phyloP scores from a whole-genome alignment of 2,113 vertebrate species.

The Acanthisitta chloris region DNA sequence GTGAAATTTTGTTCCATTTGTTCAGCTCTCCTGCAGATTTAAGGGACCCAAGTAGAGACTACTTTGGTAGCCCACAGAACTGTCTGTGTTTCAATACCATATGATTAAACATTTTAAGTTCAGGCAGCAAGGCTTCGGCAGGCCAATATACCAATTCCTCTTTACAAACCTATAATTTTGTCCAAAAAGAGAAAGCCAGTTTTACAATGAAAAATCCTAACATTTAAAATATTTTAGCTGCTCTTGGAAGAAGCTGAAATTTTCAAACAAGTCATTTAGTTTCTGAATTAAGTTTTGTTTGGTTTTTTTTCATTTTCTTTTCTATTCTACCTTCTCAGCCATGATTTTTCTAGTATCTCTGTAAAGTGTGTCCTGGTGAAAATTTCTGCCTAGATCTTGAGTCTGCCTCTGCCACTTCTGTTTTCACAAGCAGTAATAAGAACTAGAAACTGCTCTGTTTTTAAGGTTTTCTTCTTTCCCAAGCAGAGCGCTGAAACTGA shows the following conservation, averaged over 20 bases:
- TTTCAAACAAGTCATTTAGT: background rate
- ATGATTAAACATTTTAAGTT: slow-evolving; percentile 6
- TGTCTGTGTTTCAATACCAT: background rate
- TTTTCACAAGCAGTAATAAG: background rate
- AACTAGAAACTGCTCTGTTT: background rate
- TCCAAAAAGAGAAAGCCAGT: background rate
- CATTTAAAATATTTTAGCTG: background rate
- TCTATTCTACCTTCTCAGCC: background rate
- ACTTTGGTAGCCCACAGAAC: background rate
- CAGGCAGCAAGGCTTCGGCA: background rate
- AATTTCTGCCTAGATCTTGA: background rate
- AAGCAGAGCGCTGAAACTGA: background rate
- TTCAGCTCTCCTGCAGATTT: background rate
- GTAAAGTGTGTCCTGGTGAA: background rate
- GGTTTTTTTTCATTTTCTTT: too few relatives aligned
- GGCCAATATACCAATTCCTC: background rate
- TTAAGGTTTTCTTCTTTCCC: background rate
- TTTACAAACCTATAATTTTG: background rate
- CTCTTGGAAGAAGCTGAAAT: background rate
- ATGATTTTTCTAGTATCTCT: background rate
- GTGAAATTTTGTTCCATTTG: background rate
- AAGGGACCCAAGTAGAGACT: background rate
- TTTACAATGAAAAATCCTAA: background rate
- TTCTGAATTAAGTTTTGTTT: background rate
- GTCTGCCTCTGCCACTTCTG: background rate